Base-by-base conservation (phyloP, 2,113 vertebrate genomes). In the Lathamus discolor region DNA sequence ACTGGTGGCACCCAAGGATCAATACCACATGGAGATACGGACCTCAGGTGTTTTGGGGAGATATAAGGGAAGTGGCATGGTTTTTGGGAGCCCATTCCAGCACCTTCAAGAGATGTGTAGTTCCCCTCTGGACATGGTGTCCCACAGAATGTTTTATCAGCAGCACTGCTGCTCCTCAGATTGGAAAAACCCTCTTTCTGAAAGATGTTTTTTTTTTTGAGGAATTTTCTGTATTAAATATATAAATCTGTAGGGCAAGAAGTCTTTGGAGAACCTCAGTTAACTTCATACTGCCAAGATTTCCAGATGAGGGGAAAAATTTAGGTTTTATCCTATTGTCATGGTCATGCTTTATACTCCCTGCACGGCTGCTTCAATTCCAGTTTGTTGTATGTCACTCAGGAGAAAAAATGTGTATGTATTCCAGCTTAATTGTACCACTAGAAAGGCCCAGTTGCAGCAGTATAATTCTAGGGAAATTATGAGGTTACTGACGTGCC, bases 221-320 rank as follows among this genome's bases (percentile, higher is more conserved):
- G 2, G 20, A 24, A 28, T 29, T 86, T 80, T 78, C 28, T 44
- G 12, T 75, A 9, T 80, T 70, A 69, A 86, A 59, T 84, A 59
- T 25, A 41, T 11, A 69, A 29, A 61, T 67, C 14, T 64, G 10
- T 31, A 51, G 18, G 74, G 39, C 11, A 72, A 83, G 92, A 55
- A 8, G 0, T 81, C 7, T 55, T 41, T 76, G 24, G 49, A 75
- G 28, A 88, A 86, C 76, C 12, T 9, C 4, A 64, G 51, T 44
- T 57, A 92, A 37, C 46, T 62, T 86, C 46, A 29, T 59, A 61
- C 61, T 88, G 52, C 69, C 73, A 88, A 51, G 62, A 88, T 79
- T 93, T 95, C 57, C 59, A 68, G 25, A 82, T 83, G 69, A 86
- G 13, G n/a, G 62, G 62, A 94, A 92, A 79, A 91, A 55, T 33